phyloP scores from a whole-genome alignment of 2,797 vertebrate species.

The Phaenicophaeus curvirostris region DNA sequence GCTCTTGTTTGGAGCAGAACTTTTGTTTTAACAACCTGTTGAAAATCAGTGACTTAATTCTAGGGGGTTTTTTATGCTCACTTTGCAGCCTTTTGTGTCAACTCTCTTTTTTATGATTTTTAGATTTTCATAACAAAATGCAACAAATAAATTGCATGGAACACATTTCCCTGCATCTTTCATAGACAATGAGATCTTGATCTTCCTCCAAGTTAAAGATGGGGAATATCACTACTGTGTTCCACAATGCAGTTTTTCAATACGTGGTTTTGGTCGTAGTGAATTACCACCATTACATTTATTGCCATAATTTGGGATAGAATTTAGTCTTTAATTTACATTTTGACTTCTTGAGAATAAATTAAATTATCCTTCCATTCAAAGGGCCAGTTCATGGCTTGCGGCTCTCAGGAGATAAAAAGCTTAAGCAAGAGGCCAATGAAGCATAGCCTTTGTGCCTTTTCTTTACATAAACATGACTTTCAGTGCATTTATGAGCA shows the following conservation, averaged over 20 bases:
- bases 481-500: background rate
- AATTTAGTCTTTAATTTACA: background rate
- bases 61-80: background rate
- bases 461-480: background rate
- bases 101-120: background rate
- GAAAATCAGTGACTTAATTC: background rate
- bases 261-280: background rate
- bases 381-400: background rate
- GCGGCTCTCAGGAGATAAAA: background rate
- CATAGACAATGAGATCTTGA: background rate
- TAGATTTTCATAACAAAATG: background rate
- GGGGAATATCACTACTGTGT: background rate
- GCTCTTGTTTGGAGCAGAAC: background rate
- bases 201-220: background rate
- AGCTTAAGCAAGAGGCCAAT: background rate
- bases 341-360: constrained; percentile 8
- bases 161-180: background rate
- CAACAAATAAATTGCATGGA: background rate
- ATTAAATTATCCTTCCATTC: background rate
- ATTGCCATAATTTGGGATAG: background rate
- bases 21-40: background rate
- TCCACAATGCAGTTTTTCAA: background rate
- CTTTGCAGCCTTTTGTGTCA: background rate
- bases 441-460: background rate
- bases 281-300: background rate